Evolutionary conservation across 2,888 invertebrate species (phyloP), one percentile per base, ranked within the genome.

Genomic region (Mycogona germanica): DNA sequence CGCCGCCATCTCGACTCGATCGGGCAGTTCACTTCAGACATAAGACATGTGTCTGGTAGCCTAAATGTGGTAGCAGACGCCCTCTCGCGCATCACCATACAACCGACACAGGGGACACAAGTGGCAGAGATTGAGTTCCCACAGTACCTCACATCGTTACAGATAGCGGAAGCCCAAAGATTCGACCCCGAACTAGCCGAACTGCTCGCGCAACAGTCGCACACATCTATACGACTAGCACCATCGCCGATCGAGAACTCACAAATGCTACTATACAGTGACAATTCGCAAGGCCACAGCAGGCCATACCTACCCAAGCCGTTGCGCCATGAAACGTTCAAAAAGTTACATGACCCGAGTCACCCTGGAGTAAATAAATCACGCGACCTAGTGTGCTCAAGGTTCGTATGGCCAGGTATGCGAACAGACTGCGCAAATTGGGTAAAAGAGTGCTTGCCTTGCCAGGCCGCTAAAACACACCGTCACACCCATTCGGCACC

Each of bases 1-100:
- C 58, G 61, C 14, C 55, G 67, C 2, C 64, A 70, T 9, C 56
- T 71, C 0, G 47, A 55, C 4, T 56, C 52, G 28, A 60, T 69
- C 23, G 46, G 61, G 0, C 65, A 70, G 55, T 70, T 69, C 56
- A 63, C 66, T 0, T 68, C 64, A 0, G 64, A 66, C 46, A 65
- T 69, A 2, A 52, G 58, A 3, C 62, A 68, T 56, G 61, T 70
- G 2, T 48, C 56, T 5, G 40, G 40, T 4, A 38, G 19, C 4
- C 2, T 19, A 6, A 4, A 38, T 2, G 6, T 21, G 1, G 40
- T 38, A 17, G 40, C 40, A 4, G 40, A 38, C 12, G 40, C 2
- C 6, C 40, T 38, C 40, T 38, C 40, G 6, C 1, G 40, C 4
- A 12, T 38, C 6, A 1, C 40, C 6, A n/a, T n/a, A n/a, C n/a